These are phyloP conservation scores for Dorcus parallelipipedus DNA, from an alignment of 2,888 invertebrate genomes.

Conservation along the genomic window DNA sequence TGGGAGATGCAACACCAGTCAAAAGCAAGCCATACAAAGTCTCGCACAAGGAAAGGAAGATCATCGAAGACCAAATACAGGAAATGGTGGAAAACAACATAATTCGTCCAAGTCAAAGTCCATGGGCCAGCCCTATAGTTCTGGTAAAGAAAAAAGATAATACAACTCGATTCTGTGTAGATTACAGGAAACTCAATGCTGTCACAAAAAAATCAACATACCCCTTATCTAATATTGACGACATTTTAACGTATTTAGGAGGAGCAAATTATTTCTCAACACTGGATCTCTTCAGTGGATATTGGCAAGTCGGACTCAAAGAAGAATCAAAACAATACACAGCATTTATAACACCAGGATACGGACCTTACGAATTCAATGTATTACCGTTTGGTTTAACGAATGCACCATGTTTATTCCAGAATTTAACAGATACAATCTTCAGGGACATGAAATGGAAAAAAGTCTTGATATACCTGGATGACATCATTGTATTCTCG, in stretches of 20 bases:
- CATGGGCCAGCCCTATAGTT: too few relatives aligned
- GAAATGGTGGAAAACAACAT: constrained; percentile 1
- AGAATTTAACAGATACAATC: constrained; percentile 23
- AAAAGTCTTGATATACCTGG: too few relatives aligned
- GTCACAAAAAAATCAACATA: constrained; percentile 10
- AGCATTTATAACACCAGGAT: too few relatives aligned
- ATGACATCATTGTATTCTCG: too few relatives aligned
- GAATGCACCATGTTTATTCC: constrained; percentile 27
- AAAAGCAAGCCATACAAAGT: background rate
- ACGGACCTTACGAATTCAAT: constrained; percentile 14
- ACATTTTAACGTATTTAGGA: constrained; percentile 20
- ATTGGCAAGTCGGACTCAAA: constrained; percentile 1
- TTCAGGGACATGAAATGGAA: constrained; percentile 5
- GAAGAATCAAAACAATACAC: too few relatives aligned
- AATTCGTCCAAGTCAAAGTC: background rate
- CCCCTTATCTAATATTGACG: constrained; percentile 15
- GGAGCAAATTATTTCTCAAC: constrained; percentile 24
- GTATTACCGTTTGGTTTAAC: constrained; percentile 27
- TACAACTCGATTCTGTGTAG: too few relatives aligned
- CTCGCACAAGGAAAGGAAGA: background rate
- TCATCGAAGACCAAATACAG: constrained; percentile 1
- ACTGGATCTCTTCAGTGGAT: constrained; percentile 6
- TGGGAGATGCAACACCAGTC: background rate
- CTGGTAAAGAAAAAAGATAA: too few relatives aligned
- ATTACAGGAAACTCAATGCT: too few relatives aligned